Evolutionary conservation across 2,797 vertebrate genomes (phyloP), one percentile per base, ranked within the genome.

Genomic region (Myiotriccus ornatus): DNA sequence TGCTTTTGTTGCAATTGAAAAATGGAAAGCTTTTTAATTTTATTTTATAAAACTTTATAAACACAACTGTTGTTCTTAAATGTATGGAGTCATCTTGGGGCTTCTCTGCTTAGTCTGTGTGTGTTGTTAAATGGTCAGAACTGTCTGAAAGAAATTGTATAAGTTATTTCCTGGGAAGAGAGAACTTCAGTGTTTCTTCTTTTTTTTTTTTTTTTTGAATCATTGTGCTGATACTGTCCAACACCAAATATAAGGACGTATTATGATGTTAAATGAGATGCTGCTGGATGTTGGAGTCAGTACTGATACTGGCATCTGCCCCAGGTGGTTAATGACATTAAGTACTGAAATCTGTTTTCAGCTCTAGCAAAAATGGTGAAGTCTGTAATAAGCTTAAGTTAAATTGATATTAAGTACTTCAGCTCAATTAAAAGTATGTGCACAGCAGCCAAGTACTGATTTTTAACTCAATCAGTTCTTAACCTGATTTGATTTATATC

Each of bases 391-490:
- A 82, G 57, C 50, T 74, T 77, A 63, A 86, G 39, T 55, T 78
- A 91, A 94, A 78, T 56, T 83, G 37, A 7, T 86, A 74, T 30
- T 67, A 67, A 55, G 53, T 59, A 79, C 69, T 94, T 91, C 44
- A 76, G 78, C 49, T 59, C 67, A 87, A 89, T 94, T 88, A 76
- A 69, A 93, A 86, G 43, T 52, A n/a, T 73, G 32, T 86, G 52
- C 79, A 63, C 25, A 46, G 73, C 82, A 92, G 52, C 62, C 73
- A 91, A 78, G 44, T 78, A 67, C 89, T 71, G 55, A 75, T 91
- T 94, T 59, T 84, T 93, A 92, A 78, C 46, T 55, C 71, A 87
- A 75, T 89, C 53, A 79, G 3, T 93, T 93, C 79, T 89, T 94
- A 93, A 84, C n/a, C 47, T 91, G 57, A 74, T 71, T 67, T 93